Base-by-base conservation (phyloP, 2,888 invertebrate species). In the Dusona sp. region DNA sequence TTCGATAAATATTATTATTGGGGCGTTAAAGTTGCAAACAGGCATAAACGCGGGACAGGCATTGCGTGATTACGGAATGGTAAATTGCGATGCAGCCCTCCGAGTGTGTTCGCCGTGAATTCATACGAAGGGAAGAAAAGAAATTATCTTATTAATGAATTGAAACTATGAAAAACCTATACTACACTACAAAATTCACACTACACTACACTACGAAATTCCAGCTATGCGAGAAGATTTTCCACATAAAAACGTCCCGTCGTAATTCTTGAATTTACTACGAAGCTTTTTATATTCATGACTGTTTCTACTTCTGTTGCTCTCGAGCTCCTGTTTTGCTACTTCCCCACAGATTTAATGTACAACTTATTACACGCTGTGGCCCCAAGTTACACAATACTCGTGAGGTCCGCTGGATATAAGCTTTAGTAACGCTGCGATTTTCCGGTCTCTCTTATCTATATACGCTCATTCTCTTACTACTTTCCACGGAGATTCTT, bases 251-350 rank as follows among this genome's bases (percentile, higher is more conserved):
- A 16, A 29, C 29, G 3, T 61, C 16, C 16, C 42, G 79, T 77
- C 25, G 77, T 73, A 83, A 86, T 83, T 73, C 73, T 67, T 68
- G 54, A 81, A 83, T 86, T 84, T 82, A 82, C 38, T 79, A 29
- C 73, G 22, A 61, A 42, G 68, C 25, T 68, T 68, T 77, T 67
- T 64, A 57, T 45, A 48, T 70, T 73, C 64, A 64, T 36, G 74
- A 72, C 33, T 51, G 83, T 78, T 86, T 75, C 75, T 72, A 54
- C 79, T 48, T 42, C 33, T 73, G 67, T 22, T 68, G 48, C 13
- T 61, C 19, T 45, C 4, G 1, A 25, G 74, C 61, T 75, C 25
- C 45, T 25, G 64, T 75, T 74, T 74, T 25, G 57, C 29, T 75
- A 51, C 70, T 25, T 29, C 29, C 33, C 22, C 7, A 13, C 16